phyloP scores from a whole-genome alignment of 2,888 invertebrate genomes.

The Polydrusus cervinus region DNA sequence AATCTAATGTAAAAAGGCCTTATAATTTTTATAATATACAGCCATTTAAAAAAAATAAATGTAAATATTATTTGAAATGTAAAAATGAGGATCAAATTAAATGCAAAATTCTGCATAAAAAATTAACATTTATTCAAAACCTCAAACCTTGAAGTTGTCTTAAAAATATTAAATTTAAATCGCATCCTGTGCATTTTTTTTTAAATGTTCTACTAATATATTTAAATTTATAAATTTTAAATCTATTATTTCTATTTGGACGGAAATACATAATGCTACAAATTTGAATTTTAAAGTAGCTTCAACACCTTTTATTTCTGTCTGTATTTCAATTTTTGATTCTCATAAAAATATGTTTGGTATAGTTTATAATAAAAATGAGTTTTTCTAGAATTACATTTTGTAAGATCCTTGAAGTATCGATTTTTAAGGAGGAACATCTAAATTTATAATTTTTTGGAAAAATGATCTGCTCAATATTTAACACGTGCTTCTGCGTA shows the following conservation, averaged over 20 bases:
- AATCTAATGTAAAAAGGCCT: too few species aligned
- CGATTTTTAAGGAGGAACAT: background rate
- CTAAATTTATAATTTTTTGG: slow-evolving; percentile 11
- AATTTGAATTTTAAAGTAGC: slow-evolving; percentile 44
- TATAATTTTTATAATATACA: too few species aligned
- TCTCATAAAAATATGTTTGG: background rate
- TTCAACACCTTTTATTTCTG: slow-evolving; percentile 13
- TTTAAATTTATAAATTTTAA: slow-evolving; percentile 11
- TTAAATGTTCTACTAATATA: slow-evolving; percentile 18
- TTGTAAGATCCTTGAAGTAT: background rate
- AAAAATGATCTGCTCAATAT: background rate
- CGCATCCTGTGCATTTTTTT: slow-evolving; percentile 15
- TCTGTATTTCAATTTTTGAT: background rate
- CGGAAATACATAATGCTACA: slow-evolving; percentile 25
- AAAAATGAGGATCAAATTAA: background rate
- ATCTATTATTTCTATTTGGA: slow-evolving; percentile 37
- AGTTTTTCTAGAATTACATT: background rate
- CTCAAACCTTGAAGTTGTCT: slow-evolving; percentile 3
- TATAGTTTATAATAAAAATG: background rate
- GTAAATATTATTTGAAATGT: too few species aligned
- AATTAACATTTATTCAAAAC: slow-evolving; percentile 8
- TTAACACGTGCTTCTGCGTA: background rate
- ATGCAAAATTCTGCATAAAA: background rate
- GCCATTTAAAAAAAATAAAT: too few species aligned
- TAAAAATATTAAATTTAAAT: slow-evolving; percentile 4